A percentile compares a stretch with the other conserved stretches of the same genome.
Evolutionary conservation across 2,797 vertebrate genomes (phyloP).

Genomic region (Paedocypris micromegethes): DNA sequence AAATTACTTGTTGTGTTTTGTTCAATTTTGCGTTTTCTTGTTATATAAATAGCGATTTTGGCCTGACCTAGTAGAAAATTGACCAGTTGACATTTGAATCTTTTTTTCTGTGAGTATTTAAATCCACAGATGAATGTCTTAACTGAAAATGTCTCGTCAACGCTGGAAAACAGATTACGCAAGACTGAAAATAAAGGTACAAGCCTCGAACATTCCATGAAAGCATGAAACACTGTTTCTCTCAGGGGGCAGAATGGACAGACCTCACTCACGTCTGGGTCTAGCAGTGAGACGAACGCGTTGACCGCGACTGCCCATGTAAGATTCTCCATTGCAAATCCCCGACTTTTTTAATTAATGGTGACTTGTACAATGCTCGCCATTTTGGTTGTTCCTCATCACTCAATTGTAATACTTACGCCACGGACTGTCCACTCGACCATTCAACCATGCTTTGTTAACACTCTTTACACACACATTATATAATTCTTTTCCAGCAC

Average conservation of each 20-base stretch:
- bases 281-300: neutral
- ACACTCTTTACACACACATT: neutral
- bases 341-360: neutral
- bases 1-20: neutral
- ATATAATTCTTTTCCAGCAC: neutral
- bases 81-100: neutral
- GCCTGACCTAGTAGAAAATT: neutral
- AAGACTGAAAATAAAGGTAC: neutral
- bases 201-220: neutral
- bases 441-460: neutral
- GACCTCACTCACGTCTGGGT: neutral
- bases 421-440: neutral
- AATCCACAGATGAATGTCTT: neutral
- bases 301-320: neutral
- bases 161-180: neutral
- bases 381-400: neutral
- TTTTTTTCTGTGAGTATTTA: neutral
- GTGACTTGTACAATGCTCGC: neutral
- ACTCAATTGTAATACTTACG: neutral
- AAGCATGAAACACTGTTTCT: neutral
- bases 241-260: neutral
- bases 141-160: neutral
- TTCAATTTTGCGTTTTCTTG: neutral
- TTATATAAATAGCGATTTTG: neutral
- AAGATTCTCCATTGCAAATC: neutral